Conservation (phyloP, 2,888 invertebrate genomes). For the Platycheirus rosarum region DNA sequence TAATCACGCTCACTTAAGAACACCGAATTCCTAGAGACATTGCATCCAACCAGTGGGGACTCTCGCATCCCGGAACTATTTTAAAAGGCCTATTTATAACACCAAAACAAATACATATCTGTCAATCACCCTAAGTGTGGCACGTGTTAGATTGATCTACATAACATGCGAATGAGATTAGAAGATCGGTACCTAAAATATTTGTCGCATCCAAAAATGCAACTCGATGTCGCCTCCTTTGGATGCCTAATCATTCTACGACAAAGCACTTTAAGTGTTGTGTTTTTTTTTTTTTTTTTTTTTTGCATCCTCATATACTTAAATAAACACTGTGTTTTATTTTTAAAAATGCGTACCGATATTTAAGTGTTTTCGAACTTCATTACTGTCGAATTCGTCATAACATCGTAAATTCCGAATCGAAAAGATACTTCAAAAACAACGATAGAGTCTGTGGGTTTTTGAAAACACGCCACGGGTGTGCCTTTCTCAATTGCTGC, state of each 20-base stretch:
- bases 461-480: neutral
- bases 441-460: neutral
- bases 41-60: neutral
- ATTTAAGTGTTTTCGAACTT: conserved; percentile 29
- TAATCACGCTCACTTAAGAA: too few relatives aligned
- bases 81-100: conserved; percentile 43
- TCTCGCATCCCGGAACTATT: conserved; percentile 32
- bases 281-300: neutral
- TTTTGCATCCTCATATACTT: conserved; percentile 20
- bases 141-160: conserved; percentile 63
- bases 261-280: conserved; percentile 5
- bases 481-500: conserved; percentile 17
- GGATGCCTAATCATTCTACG: neutral
- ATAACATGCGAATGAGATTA: conserved; percentile 30
- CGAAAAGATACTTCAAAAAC: conserved; percentile 19
- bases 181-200: conserved; percentile 32
- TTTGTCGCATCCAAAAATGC: conserved; percentile 48
- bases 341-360: neutral
- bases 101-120: conserved; percentile 52
- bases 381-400: conserved; percentile 47
- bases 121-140: conserved; percentile 67
- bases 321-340: conserved; percentile 15
- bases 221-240: conserved; percentile 17
- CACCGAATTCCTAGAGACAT: too few relatives aligned
- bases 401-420: conserved; percentile 34